Base-by-base conservation (phyloP, 2,888 invertebrate species). In the Aphelenchoides bicaudatus region DNA sequence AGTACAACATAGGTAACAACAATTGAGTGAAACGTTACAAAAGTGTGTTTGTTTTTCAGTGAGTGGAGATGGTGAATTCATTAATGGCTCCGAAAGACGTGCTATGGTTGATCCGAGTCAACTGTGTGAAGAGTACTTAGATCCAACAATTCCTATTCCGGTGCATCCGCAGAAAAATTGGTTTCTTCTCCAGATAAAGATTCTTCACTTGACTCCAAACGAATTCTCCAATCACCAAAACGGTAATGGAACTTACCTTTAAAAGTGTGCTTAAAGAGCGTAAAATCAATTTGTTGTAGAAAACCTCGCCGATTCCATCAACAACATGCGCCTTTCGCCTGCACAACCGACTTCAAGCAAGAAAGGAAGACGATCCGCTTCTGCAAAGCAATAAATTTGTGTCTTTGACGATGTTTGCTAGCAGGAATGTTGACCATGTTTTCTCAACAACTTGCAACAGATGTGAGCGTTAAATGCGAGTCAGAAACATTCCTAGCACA, bases 1-100 rank as follows among this genome's bases (percentile, higher is more conserved):
- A n/a, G 25, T 28, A 16, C 59, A 56, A 28, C 31, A 59, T 58
- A 37, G 43, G 43, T 43, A 43, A 16, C 10, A 43, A n/a, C 23
- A 43, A 3, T 10, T n/a, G 13, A 3, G 16, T 13, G 2, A 43
- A n/a, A 16, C 13, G 27, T 27, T 10, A 10, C 25, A n/a, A 23
- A 43, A 58, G 46, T 56, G 59, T 16, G 56, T 59, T 19, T 56
- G 23, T 13, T 25, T 38, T 19, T 19, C 59, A 27, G 56, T 56
- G 16, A 56, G 59, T 28, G 56, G 56, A 19, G 56, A 56, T 58
- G 56, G 59, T 19, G 34, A 30, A 30, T 27, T 56, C 10, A 60
- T 59, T 2, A 60, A 27, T 37, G 56, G 27, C 21, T 49, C 27
- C 31, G 34, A 57, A 21, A 25, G 55, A 5, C 55, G 51, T 10